phyloP scores from a whole-genome alignment of 1,140 invertebrate genomes.

The Hyles vespertilio region DNA sequence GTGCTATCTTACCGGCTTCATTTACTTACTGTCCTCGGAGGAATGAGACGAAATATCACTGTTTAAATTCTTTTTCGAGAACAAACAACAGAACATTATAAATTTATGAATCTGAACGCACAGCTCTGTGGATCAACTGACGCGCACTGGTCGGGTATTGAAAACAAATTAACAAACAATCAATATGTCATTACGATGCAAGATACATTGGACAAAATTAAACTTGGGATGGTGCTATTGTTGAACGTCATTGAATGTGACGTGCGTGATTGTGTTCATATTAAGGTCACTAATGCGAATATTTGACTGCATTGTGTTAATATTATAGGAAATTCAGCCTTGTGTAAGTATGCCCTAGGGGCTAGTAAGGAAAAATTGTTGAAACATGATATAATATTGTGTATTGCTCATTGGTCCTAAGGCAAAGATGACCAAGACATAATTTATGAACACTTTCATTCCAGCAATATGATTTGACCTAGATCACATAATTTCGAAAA shows the following conservation, averaged over 20 bases:
- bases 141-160: slow-evolving; percentile 16
- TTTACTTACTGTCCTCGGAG: slow-evolving; percentile 15
- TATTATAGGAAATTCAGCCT: no score
- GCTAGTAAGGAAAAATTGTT: no score
- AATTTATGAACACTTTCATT: no score
- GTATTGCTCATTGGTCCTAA: no score
- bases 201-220: slow-evolving; percentile 5
- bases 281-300: not conserved
- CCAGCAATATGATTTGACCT: no score
- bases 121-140: slow-evolving; percentile 10
- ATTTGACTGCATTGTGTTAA: no score
- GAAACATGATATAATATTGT: no score
- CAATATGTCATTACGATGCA: slow-evolving; percentile 38
- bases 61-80: slow-evolving; percentile 15
- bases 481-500: no score
- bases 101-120: not conserved
- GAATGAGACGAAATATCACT: slow-evolving; percentile 24
- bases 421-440: no score
- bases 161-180: slow-evolving; percentile 36
- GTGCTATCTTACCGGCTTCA: not conserved
- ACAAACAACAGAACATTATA: slow-evolving; percentile 41
- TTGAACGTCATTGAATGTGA: slow-evolving; percentile 6
- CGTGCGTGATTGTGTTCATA: not conserved
- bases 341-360: no score
- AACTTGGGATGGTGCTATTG: not conserved